Base-by-base conservation (phyloP, 2,888 invertebrate species). In the Notodonta dromedarius region DNA sequence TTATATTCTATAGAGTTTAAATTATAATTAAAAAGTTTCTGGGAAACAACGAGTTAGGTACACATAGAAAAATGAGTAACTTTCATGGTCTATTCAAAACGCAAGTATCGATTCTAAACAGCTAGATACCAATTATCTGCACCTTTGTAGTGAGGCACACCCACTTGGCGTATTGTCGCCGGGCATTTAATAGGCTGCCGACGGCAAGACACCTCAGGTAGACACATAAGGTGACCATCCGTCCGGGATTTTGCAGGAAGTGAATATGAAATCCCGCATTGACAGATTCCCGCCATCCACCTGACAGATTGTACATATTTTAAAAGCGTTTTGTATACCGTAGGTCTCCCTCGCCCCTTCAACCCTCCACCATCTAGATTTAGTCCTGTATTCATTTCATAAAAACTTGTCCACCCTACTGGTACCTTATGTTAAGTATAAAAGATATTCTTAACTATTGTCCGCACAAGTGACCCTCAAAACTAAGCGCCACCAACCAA, bases 401-500 rank as follows among this genome's bases (percentile, higher is more conserved):
- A 35, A 35, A n/a, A 35, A 35, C 0, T 35, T 6, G 35, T 2
- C 35, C 35, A 3, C 35, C 35, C 6, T 35, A 35, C 35, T 6
- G 35, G 35, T 35, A 35, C 35, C 6, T 5, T 35, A 62, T 64
- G 60, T 65, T 64, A 53, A 74, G 63, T 77, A 83, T 79, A 81
- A 79, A 74, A 73, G 66, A 57, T 63, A 64, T 59, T 82, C 85
- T 85, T 71, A 74, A 84, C 72, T 82, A 80, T 84, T 83, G 72
- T 74, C 68, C 60, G 56, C 44, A 24, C 65, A 66, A 77, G 61
- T 69, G 74, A 51, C 80, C 87, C 85, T 82, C 76, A 85, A 79
- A 82, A 74, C 66, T 88, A 86, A 92, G 92, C 92, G 92, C 92
- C 92, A 91, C 87, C 82, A 73, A 91, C 87, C 82, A 73, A 61